Evolutionary conservation across 1,140 invertebrate species (phyloP), one percentile per base, ranked within the genome.

Genomic region (Campoletis sonorensis): DNA sequence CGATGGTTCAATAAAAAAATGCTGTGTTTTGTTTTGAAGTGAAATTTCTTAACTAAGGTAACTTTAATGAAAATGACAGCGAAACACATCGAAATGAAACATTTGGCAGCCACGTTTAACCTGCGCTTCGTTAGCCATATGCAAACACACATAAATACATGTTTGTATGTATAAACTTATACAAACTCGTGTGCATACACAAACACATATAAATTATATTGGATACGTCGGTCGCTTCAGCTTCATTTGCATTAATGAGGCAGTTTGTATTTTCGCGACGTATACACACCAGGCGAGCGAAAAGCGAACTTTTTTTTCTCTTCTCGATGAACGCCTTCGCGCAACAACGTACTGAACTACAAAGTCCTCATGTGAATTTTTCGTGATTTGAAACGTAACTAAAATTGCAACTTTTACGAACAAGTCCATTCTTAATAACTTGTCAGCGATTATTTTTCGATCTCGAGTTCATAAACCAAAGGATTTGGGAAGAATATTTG

Each of bases 161-260:
- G 40, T 45, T 45, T 13, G 8, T 1, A 45, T 45, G 40, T 11
- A 10, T 10, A 45, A 45, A 45, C 3, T 5, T 45, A 45, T 13
- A 45, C 7, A 45, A 0, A 45, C 8, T 45, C 40, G 40, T 45
- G 8, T 10, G 40, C 13, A 13, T 45, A 45, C 7, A 45, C 40
- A 45, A 45, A 45, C 40, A 45, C 40, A 45, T 2, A 33, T 45
- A 13, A 78, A 67, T 78, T 45, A 78, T 78, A 78, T 78, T 37
- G 76, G 54, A 78, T 33, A 11, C 76, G 21, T 21, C 33, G 30
- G 33, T 33, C 10, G 37, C 51, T 79, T 49, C 71, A 54, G 78
- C 70, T 51, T 81, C 71, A 82, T 84, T 84, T 82, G 80, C 83
- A 84, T 84, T 84, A 84, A 84, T 84, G 81, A 84, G 80, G 79